Conservation (phyloP, 1,140 invertebrate genomes). For the Piezodorus guildinii region DNA sequence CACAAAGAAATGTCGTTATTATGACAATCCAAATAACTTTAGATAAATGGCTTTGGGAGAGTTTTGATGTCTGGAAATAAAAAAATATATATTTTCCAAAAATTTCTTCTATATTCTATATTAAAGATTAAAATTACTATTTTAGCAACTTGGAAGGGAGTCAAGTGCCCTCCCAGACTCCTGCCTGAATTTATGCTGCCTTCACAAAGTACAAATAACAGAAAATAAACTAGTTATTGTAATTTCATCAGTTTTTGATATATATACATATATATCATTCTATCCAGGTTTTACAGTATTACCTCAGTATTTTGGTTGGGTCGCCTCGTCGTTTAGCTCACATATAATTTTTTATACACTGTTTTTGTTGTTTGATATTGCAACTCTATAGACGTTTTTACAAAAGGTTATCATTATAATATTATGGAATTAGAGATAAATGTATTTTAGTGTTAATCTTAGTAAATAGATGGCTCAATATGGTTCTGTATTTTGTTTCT, state of each 20-base stretch:
- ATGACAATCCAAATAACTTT: constrained; percentile 19
- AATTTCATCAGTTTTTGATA: neutral
- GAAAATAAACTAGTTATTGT: constrained; percentile 16
- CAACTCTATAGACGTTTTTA: constrained; percentile 10
- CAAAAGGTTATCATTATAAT: constrained; percentile 16
- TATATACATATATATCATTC: neutral
- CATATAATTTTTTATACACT: constrained; percentile 16
- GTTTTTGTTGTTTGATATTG: constrained; percentile 18
- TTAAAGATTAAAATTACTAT: neutral
- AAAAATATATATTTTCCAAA: constrained; percentile 11
- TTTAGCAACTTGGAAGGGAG: neutral
- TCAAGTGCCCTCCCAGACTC: constrained; percentile 1
- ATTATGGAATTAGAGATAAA: constrained; percentile 20
- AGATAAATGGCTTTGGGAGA: neutral
- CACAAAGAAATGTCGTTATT: constrained; percentile 20
- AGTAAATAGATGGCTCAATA: constrained; percentile 22
- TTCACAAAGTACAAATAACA: constrained; percentile 24
- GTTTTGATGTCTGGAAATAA: neutral
- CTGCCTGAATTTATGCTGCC: constrained; percentile 23
- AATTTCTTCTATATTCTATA: constrained; percentile 10
- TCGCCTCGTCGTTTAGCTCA: constrained; percentile 18
- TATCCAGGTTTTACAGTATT: constrained; percentile 18
- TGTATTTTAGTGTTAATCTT: constrained; percentile 22
- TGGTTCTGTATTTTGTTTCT: constrained; percentile 20
- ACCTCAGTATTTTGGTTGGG: constrained; percentile 17